Conservation (phyloP, 2,797 vertebrate genomes). For the Masticophis lateralis region DNA sequence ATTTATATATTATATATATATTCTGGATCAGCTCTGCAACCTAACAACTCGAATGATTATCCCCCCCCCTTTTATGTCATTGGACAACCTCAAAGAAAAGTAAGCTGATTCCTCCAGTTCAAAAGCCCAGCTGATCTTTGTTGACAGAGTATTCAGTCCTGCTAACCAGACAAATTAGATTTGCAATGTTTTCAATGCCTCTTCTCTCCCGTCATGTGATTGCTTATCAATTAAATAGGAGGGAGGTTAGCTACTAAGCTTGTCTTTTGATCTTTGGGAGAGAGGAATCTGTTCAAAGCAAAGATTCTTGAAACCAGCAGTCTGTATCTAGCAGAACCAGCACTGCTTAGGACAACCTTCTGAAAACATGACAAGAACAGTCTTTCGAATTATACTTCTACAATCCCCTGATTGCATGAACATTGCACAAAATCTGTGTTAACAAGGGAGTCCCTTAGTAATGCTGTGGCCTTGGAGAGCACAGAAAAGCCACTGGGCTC, state of each 20-base stretch:
- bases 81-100: neutral
- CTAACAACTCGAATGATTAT: neutral
- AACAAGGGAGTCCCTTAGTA: neutral
- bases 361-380: neutral
- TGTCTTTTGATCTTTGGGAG: neutral
- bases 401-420: neutral
- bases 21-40: no score
- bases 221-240: neutral
- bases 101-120: neutral
- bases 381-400: no score
- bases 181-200: neutral
- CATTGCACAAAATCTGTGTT: neutral
- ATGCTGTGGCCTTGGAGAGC: neutral
- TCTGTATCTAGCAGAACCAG: neutral
- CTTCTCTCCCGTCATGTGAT: neutral
- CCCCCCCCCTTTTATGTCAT: neutral
- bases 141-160: neutral
- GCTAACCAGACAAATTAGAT: neutral
- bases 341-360: neutral
- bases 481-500: neutral
- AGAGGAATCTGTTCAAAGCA: neutral
- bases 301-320: neutral
- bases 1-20: no score
- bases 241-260: neutral
- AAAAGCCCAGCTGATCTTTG: neutral